These are phyloP conservation scores for Thamnaconus septentrionalis DNA, from an alignment of 2,113 vertebrate genomes.

Conservation along the genomic window DNA sequence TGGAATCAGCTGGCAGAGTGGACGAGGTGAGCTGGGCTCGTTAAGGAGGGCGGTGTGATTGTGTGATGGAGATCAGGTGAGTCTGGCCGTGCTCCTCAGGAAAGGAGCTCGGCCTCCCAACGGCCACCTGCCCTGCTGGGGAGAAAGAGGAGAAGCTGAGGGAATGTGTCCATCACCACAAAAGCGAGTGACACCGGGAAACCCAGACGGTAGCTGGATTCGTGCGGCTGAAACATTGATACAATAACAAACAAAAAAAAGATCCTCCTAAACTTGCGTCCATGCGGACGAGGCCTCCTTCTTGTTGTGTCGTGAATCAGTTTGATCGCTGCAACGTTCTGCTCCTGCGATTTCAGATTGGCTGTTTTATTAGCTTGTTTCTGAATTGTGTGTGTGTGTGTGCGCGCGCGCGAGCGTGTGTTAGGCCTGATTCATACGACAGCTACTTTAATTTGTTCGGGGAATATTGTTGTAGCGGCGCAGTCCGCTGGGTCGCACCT, in stretches of 20 bases:
- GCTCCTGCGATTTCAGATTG: constrained; percentile 46
- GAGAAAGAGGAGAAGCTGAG: too few relatives aligned
- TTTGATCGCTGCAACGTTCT: constrained; percentile 38
- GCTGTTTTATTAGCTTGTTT: constrained; percentile 45
- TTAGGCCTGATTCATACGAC: constrained; percentile 70
- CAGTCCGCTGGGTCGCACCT: constrained; percentile 74
- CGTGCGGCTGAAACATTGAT: constrained; percentile 2
- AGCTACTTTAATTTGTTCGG: constrained; percentile 79
- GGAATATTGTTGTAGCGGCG: constrained; percentile 74
- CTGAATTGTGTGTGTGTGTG: constrained; percentile 1
- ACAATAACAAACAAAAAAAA: constrained; percentile 11
- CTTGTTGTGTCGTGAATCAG: constrained; percentile 42
- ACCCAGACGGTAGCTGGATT: too few relatives aligned
- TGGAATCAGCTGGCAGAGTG: too few relatives aligned
- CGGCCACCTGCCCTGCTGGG: too few relatives aligned
- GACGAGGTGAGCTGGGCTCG: too few relatives aligned
- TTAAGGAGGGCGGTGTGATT: too few relatives aligned
- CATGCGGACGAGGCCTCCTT: constrained; percentile 4
- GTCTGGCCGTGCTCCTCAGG: too few relatives aligned
- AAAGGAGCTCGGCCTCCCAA: too few relatives aligned
- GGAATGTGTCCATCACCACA: too few relatives aligned
- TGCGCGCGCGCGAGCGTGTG: constrained; percentile 7
- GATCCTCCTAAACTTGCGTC: background rate
- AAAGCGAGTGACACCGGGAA: too few relatives aligned
- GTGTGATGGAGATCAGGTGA: too few relatives aligned